Evolutionary conservation across 2,113 vertebrate species (phyloP), one percentile per base, ranked within the genome.

Genomic region (Solea solea): DNA sequence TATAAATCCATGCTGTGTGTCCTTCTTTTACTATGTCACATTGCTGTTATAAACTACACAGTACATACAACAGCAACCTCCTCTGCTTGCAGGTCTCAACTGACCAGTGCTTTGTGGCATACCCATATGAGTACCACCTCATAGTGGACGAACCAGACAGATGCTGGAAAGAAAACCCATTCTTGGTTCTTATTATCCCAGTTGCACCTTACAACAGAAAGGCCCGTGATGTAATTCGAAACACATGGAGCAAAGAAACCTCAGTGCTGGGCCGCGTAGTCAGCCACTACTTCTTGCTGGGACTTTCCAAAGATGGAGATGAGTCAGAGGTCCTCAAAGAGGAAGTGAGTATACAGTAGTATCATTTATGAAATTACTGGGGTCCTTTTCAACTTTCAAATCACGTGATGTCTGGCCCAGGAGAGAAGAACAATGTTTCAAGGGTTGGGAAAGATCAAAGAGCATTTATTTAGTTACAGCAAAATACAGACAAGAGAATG

Each of bases 271-370:
- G 61, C 28, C 44, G 12, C 15, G 39, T 10, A 2, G 42, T 88
- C 64, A 69, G 58, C 39, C 66, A 42, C 11, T 88, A 78, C 84
- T 90, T 88, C 67, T 41, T 88, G 11, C 27, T 86, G 58, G 88
- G 88, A 44, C 15, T 3, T 28, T 52, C 63, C n/a, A 28, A 1
- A 1, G 48, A 54, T 11, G 57, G 7, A 11, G 6, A 67, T 0
- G 57, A 12, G 9, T 15, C 51, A 2, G 68, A 44, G 9, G 2
- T 1, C 9, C 12, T 50, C 6, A 3, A 73, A 8, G 41, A 80
- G 25, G 21, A 83, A 63, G 88, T 83, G 13, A 81, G 77, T 48
- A 6, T 5, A 10, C 21, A 21, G 21, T 21, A 21, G n/a, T 56
- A 0, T 45, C 3, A 5, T 34, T 34, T 2, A 2, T 34, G 34